phyloP scores from a whole-genome alignment of 2,888 invertebrate genomes.

The Drosophila neoperkinsi region DNA sequence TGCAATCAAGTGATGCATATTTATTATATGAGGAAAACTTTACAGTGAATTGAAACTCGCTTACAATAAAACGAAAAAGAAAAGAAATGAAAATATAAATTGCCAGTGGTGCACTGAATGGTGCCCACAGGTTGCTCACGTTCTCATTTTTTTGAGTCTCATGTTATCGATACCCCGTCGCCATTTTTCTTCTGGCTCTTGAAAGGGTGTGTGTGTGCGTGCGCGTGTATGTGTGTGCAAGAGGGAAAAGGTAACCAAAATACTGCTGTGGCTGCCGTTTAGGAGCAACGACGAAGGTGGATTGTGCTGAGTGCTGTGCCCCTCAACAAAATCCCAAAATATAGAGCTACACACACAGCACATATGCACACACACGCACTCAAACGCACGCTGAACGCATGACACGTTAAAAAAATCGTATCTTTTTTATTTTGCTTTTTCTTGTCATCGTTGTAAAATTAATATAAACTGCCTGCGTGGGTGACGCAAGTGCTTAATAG shows the following conservation, averaged over 20 bases:
- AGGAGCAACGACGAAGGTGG: slow-evolving; percentile 33
- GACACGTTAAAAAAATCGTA: slow-evolving; percentile 45
- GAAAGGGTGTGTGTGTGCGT: slow-evolving; percentile 61
- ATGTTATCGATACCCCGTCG: slow-evolving; percentile 81
- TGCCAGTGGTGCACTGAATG: slow-evolving; percentile 1
- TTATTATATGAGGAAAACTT: neutral
- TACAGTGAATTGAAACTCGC: neutral
- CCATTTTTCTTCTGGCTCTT: slow-evolving; percentile 79
- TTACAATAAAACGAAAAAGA: neutral
- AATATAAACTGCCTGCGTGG: slow-evolving; percentile 46
- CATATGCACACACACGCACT: slow-evolving; percentile 14
- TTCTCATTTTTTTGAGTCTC: slow-evolving; percentile 46
- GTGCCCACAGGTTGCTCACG: slow-evolving; percentile 69
- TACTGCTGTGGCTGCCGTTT: slow-evolving; percentile 62
- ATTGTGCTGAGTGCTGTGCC: slow-evolving; percentile 24
- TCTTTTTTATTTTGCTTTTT: slow-evolving; percentile 21
- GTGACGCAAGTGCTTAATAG: slow-evolving; percentile 73
- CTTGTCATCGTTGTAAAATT: slow-evolving; percentile 25
- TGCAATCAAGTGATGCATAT: slow-evolving; percentile 7
- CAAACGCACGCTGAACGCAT: slow-evolving; percentile 37
- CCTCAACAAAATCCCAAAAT: slow-evolving; percentile 59
- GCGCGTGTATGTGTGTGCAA: slow-evolving; percentile 33
- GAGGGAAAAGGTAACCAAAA: slow-evolving; percentile 74
- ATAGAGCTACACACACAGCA: slow-evolving; percentile 19
- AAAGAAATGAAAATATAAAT: neutral